Conservation (phyloP, 2,797 vertebrate species). For the Crocodylus rhombifer region DNA sequence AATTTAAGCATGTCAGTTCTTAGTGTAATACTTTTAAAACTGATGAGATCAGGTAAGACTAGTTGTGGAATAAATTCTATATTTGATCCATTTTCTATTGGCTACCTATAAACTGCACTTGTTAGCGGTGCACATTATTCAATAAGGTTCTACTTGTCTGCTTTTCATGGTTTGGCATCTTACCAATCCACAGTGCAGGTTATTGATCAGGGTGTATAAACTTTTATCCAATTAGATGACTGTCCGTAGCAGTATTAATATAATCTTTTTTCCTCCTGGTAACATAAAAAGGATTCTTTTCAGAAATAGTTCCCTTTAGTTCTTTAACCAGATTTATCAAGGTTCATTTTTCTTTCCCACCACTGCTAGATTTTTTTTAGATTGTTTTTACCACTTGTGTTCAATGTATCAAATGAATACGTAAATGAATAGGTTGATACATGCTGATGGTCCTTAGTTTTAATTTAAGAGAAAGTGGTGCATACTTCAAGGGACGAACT, state of each 20-base stretch:
- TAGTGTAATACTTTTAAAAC: neutral
- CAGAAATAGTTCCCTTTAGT: neutral
- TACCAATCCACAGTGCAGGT: neutral
- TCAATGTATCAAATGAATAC: neutral
- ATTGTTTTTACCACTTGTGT: neutral
- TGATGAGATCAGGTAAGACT: neutral
- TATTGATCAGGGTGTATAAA: neutral
- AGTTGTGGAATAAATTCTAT: neutral
- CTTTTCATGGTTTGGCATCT: neutral
- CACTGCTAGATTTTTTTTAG: too few species aligned
- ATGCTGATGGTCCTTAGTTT: neutral
- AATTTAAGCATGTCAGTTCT: neutral
- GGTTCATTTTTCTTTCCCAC: neutral
- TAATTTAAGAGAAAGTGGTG: neutral
- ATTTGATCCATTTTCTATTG: neutral
- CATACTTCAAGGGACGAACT: neutral
- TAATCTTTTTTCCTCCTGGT: neutral
- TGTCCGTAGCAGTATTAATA: neutral
- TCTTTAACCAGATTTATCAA: neutral
- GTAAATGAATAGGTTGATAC: neutral
- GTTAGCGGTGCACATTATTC: neutral
- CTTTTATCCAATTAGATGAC: neutral
- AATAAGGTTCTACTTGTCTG: neutral
- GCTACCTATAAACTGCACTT: neutral
- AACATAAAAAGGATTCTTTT: neutral